These are phyloP conservation scores for Oreonectes daqikongensis DNA, from an alignment of 2,797 vertebrate species.

Conservation along the genomic window DNA sequence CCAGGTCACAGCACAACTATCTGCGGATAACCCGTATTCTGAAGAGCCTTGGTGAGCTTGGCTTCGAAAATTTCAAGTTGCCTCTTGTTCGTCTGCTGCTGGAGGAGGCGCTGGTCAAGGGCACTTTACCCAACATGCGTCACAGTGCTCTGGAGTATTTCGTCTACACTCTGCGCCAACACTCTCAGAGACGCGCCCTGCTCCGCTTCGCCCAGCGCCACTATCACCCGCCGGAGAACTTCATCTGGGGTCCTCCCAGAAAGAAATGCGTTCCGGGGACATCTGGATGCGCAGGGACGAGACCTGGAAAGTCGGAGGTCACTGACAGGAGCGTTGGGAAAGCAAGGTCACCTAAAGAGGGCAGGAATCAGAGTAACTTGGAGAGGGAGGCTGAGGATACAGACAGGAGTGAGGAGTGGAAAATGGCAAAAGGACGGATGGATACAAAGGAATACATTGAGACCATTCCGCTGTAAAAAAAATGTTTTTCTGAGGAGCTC, in stretches of 20 bases:
- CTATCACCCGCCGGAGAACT: slow-evolving; percentile 88
- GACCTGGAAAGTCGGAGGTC: slow-evolving; percentile 61
- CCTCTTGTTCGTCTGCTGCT: slow-evolving; percentile 91
- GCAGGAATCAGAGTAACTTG: slow-evolving; percentile 51
- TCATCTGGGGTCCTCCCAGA: slow-evolving; percentile 90
- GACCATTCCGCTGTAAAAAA: slow-evolving; percentile 63
- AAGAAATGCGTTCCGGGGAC: slow-evolving; percentile 64
- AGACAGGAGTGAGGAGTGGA: slow-evolving; percentile 51
- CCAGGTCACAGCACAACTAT: slow-evolving; percentile 97
- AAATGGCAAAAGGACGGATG: slow-evolving; percentile 47
- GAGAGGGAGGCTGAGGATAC: slow-evolving; percentile 65
- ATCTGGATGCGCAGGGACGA: slow-evolving; percentile 63
- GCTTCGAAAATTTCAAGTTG: slow-evolving; percentile 93
- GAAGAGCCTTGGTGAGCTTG: slow-evolving; percentile 96
- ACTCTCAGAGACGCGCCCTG: slow-evolving; percentile 86
- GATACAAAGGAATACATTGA: slow-evolving; percentile 66
- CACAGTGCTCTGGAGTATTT: slow-evolving; percentile 96
- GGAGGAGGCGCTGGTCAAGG: slow-evolving; percentile 87
- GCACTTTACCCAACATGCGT: slow-evolving; percentile 90
- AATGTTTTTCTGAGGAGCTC: too few species aligned
- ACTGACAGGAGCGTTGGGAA: slow-evolving; percentile 54
- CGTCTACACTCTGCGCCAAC: slow-evolving; percentile 90
- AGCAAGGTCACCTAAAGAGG: slow-evolving; percentile 42
- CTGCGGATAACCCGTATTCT: slow-evolving; percentile 96
- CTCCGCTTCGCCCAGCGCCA: slow-evolving; percentile 88